Evolutionary conservation across 2,888 invertebrate species (phyloP), one percentile per base, ranked within the genome.

Genomic region (Aplocera efformata): DNA sequence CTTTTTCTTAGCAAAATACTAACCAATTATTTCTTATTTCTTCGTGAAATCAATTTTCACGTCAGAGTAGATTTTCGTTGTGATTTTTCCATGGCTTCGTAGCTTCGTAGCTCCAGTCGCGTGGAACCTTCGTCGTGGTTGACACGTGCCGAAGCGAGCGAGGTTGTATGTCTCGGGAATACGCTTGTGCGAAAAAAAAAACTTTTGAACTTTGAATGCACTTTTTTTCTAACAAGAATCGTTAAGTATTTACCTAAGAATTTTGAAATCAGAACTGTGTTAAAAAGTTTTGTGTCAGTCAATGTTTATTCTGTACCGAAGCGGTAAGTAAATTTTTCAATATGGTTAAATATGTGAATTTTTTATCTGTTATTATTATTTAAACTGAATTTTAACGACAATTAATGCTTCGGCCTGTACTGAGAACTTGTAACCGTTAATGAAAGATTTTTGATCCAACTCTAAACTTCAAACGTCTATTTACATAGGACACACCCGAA

Each of bases 21-120:
- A n/a, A n/a, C n/a, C n/a, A n/a, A n/a, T n/a, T n/a, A n/a, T n/a
- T n/a, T n/a, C n/a, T n/a, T n/a, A n/a, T n/a, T n/a, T n/a, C n/a
- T n/a, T n/a, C n/a, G n/a, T n/a, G n/a, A n/a, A n/a, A n/a, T n/a
- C n/a, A n/a, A n/a, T n/a, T n/a, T n/a, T n/a, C n/a, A n/a, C n/a
- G n/a, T n/a, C n/a, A n/a, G n/a, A n/a, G n/a, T n/a, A 6, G 4
- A 22, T 6, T 1, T 22, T 22, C n/a, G 6, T 3, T 22, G n/a
- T 3, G 6, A 6, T 22, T 22, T 7, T 22, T 3, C 22, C 1
- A 1, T 22, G n/a, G 1, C 22, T 10, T 21, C 4, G 31, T 21
- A 27, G 13, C 25, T 25, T 27, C 23, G n/a, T 13, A 9, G 24
- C 36, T 32, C 32, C 52, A 53, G 52, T 53, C 38, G 50, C 10